Evolutionary conservation across 1,140 invertebrate species (phyloP).

Genomic region (Macrotrachela quadricornifera): DNA sequence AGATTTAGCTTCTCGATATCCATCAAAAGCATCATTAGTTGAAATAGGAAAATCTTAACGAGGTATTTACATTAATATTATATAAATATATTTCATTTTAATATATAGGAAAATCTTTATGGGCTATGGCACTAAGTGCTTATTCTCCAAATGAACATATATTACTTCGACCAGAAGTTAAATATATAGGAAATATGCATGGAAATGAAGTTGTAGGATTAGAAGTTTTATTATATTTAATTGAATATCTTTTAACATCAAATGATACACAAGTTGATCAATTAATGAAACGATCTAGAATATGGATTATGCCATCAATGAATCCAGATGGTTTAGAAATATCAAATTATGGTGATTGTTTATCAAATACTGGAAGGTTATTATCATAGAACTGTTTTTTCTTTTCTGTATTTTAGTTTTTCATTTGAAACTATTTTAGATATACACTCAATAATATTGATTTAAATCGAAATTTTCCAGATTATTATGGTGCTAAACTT

Average conservation of each 20-base stretch:
- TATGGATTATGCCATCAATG: conserved; percentile 66
- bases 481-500: conserved; percentile 45
- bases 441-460: conserved; percentile 60
- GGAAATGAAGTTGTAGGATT: conserved; percentile 68
- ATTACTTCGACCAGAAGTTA: conserved; percentile 44
- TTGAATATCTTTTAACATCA: conserved; percentile 37
- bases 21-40: too few species aligned
- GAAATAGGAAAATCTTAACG: too few species aligned
- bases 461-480: conserved; percentile 87
- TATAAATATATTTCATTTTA: too few species aligned
- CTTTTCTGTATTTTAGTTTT: too few species aligned
- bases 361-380: conserved; percentile 33
- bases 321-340: conserved; percentile 71
- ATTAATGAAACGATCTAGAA: conserved; percentile 50
- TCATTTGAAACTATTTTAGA: not conserved
- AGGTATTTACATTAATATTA: too few species aligned
- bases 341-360: conserved; percentile 31
- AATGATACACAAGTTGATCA: conserved; percentile 36
- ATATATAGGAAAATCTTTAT: conserved; percentile 31
- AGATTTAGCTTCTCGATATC: too few species aligned
- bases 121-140: conserved; percentile 40
- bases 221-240: conserved; percentile 48
- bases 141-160: conserved; percentile 10
- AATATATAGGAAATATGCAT: conserved; percentile 73
- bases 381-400: conserved; percentile 60